phyloP scores from a whole-genome alignment of 2,113 vertebrate genomes.

The Lycocorax pyrrhopterus region DNA sequence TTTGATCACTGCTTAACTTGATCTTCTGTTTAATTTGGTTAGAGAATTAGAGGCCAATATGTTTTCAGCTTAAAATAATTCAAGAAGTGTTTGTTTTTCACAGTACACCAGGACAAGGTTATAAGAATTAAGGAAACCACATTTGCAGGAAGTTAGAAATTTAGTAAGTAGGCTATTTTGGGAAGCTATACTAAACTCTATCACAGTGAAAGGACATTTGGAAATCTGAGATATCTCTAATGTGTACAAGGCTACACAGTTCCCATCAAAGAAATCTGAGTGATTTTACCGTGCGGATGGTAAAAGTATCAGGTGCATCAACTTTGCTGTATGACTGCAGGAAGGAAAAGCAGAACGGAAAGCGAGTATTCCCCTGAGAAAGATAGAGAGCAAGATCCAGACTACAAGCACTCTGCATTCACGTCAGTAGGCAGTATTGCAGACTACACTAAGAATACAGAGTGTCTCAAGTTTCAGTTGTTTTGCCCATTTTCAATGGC shows the following conservation, averaged over 20 bases:
- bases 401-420: neutral
- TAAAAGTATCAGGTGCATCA: neutral
- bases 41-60: neutral
- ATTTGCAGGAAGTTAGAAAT: conserved; percentile 10
- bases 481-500: neutral
- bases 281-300: neutral
- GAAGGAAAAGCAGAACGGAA: neutral
- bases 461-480: neutral
- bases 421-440: neutral
- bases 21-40: conserved; percentile 22
- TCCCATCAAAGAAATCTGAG: conserved; percentile 21
- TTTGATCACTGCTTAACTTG: conserved; percentile 4
- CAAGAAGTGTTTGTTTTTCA: conserved; percentile 8
- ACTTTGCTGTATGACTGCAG: neutral
- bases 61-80: conserved; percentile 45
- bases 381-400: neutral
- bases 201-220: neutral
- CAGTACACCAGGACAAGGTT: neutral
- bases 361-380: neutral
- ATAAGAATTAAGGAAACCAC: conserved; percentile 25
- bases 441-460: neutral
- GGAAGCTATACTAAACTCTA: neutral
- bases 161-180: neutral
- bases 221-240: conserved; percentile 27
- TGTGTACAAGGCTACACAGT: neutral